phyloP scores from a whole-genome alignment of 2,113 vertebrate species.

The Cottus gobio region DNA sequence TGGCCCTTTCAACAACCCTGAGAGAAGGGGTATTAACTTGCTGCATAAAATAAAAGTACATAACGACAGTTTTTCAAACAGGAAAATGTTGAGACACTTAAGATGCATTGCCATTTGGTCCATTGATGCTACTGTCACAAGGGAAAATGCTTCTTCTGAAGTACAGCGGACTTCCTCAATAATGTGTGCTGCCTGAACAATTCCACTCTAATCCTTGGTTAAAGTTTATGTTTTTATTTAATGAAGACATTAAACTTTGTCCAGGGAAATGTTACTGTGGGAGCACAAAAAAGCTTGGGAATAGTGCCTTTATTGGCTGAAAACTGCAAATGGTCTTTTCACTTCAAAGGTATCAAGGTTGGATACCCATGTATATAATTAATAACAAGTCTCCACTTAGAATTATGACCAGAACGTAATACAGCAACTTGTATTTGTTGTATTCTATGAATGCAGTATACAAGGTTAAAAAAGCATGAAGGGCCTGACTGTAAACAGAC shows the following conservation, averaged over 20 bases:
- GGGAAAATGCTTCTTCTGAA: constrained; percentile 4
- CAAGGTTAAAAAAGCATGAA: not conserved
- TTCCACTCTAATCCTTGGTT: not conserved
- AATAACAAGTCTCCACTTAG: not conserved
- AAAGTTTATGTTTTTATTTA: not conserved
- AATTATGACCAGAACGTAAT: not conserved
- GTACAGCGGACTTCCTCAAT: not conserved
- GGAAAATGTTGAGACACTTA: not conserved
- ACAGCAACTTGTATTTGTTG: not conserved
- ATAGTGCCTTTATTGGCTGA: not conserved
- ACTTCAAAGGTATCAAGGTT: not conserved
- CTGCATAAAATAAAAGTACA: not conserved
- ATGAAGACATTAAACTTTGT: constrained; percentile 1
- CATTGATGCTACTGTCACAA: not conserved
- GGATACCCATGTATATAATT: not conserved
- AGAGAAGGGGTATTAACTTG: not conserved
- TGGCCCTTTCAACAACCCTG: not conserved
- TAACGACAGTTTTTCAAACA: not conserved
- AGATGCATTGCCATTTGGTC: constrained; percentile 11
- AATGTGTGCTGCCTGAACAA: constrained; percentile 2
- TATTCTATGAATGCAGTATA: not conserved
- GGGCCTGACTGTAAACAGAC: not conserved
- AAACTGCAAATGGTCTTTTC: not conserved
- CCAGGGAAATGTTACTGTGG: not conserved
- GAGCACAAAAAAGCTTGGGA: not conserved